Conservation (phyloP, 2,888 invertebrate genomes). For the Thecophora atra region DNA sequence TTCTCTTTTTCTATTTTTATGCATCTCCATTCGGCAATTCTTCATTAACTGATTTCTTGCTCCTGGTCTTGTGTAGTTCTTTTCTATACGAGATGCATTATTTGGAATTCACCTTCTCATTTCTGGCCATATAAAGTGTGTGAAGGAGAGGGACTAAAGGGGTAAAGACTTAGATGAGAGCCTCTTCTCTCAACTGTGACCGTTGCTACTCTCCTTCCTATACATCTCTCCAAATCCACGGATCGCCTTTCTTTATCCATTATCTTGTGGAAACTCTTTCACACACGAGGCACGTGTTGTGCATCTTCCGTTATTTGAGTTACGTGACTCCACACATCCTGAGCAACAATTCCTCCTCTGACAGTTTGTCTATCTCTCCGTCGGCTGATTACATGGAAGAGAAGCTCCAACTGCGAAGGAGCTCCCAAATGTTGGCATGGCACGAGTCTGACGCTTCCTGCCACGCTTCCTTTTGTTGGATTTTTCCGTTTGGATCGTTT, state of each 20-base stretch:
- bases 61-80: background rate
- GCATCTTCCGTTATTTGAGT: conserved; percentile 62
- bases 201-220: no score
- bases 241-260: background rate
- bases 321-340: conserved; percentile 55
- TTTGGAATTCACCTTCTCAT: no score
- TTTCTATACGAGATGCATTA: background rate
- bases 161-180: no score
- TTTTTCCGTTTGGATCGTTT: conserved; percentile 12
- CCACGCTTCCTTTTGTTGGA: background rate
- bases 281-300: conserved; percentile 25
- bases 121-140: no score
- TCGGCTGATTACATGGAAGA: conserved; percentile 35
- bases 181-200: no score
- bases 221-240: no score
- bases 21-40: no score
- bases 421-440: conserved; percentile 31
- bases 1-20: no score
- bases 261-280: conserved; percentile 9
- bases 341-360: conserved; percentile 54
- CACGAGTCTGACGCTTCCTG: conserved; percentile 29
- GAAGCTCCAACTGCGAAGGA: background rate
- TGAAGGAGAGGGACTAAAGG: no score
- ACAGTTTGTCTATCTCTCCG: conserved; percentile 36
- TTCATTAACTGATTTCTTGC: background rate